These are phyloP conservation scores for Dryas iulia DNA, from an alignment of 1,140 invertebrate genomes.

Conservation along the genomic window DNA sequence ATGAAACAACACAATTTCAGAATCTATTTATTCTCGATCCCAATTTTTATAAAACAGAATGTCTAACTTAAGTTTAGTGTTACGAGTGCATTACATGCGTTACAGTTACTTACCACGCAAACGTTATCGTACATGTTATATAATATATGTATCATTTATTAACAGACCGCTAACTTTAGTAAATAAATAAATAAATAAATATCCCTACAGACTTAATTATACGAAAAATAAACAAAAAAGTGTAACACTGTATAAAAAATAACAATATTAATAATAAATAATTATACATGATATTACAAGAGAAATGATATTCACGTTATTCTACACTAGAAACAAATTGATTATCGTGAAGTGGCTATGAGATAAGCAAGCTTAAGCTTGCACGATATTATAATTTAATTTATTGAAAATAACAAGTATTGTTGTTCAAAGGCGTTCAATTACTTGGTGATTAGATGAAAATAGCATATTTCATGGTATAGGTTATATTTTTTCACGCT, in stretches of 20 bases:
- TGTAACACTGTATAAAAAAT: slow-evolving; percentile 1
- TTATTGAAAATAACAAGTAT: no score
- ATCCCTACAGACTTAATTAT: slow-evolving; percentile 53
- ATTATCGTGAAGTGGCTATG: not conserved
- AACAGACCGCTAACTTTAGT: slow-evolving; percentile 60
- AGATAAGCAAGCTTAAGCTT: no score
- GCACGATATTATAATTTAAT: no score
- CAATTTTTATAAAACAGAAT: slow-evolving; percentile 69
- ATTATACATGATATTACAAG: not conserved
- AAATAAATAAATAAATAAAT: slow-evolving; percentile 65
- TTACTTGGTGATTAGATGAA: no score
- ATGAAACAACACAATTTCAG: slow-evolving; percentile 49
- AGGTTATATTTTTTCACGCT: no score
- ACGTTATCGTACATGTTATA: slow-evolving; percentile 27
- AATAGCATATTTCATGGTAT: no score
- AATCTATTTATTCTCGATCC: slow-evolving; percentile 61
- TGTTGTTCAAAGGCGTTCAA: no score
- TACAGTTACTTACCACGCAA: slow-evolving; percentile 56
- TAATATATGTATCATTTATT: slow-evolving; percentile 46
- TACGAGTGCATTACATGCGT: slow-evolving; percentile 68
- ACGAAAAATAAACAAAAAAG: not conserved
- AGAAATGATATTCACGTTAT: not conserved
- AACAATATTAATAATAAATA: not conserved
- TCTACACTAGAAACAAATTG: not conserved
- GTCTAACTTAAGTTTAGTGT: slow-evolving; percentile 58